Evolutionary conservation across 2,113 vertebrate genomes (phyloP).

Genomic region (Salvator merianae): DNA sequence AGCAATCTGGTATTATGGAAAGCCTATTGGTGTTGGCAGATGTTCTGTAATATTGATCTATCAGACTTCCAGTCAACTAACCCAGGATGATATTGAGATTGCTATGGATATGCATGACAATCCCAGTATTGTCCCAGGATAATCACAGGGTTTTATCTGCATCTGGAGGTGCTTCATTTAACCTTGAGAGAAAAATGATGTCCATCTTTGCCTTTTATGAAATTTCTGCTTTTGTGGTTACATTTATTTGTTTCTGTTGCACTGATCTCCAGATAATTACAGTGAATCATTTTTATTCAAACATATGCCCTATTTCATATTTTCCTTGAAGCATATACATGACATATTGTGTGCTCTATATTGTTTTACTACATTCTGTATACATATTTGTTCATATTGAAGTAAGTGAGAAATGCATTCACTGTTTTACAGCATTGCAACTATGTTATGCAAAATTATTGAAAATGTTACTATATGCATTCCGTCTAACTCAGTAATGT

Average conservation of each 20-base stretch:
- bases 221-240: background rate
- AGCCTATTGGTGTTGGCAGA: too few species aligned
- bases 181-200: fast-evolving
- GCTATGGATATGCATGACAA: too few species aligned
- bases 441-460: background rate
- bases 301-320: background rate
- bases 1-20: too few species aligned
- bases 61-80: too few species aligned
- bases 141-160: too few species aligned
- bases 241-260: conserved; percentile 12
- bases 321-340: background rate
- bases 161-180: background rate
- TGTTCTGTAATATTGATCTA: too few species aligned
- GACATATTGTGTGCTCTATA: background rate
- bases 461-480: background rate
- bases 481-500: conserved; percentile 8
- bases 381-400: background rate
- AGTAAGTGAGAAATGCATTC: background rate
- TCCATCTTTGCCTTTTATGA: background rate
- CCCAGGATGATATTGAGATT: too few species aligned
- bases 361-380: background rate
- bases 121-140: too few species aligned
- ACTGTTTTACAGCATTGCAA: background rate
- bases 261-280: background rate
- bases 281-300: background rate